Evolutionary conservation across 2,797 vertebrate species (phyloP).

Genomic region (Pempheris klunzingeri): DNA sequence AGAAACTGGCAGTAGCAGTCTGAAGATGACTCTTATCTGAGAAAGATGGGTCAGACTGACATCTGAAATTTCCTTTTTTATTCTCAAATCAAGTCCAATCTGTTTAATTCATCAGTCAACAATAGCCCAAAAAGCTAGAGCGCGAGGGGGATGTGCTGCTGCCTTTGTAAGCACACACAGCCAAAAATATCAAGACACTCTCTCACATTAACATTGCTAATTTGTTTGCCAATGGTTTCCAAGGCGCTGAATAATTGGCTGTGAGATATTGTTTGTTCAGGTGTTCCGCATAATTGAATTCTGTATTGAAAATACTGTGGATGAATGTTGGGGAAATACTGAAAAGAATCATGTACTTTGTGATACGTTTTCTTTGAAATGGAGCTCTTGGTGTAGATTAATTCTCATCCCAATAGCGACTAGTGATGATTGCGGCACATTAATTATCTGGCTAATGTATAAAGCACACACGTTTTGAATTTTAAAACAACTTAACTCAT

Average conservation of each 20-base stretch:
- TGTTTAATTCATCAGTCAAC: conserved; percentile 83
- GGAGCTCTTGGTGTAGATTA: conserved; percentile 72
- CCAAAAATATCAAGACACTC: conserved; percentile 85
- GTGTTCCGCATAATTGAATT: conserved; percentile 87
- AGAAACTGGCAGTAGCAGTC: conserved; percentile 26
- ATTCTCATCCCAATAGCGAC: conserved; percentile 71
- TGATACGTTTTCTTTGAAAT: conserved; percentile 78
- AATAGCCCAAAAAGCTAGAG: conserved; percentile 68
- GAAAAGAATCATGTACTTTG: conserved; percentile 73
- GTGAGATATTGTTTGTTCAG: conserved; percentile 88
- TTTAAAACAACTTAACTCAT: conserved; percentile 70
- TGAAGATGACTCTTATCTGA: conserved; percentile 53
- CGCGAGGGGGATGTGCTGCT: conserved; percentile 43
- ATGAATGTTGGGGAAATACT: conserved; percentile 78
- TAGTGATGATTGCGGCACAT: conserved; percentile 72
- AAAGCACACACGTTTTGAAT: conserved; percentile 72
- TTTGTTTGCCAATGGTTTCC: conserved; percentile 85
- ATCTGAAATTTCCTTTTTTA: conserved; percentile 70
- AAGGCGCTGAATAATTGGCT: conserved; percentile 83
- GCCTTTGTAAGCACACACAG: conserved; percentile 76
- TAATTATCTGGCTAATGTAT: conserved; percentile 76
- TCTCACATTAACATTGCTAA: conserved; percentile 86
- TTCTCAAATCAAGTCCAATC: conserved; percentile 77
- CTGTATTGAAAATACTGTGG: conserved; percentile 80
- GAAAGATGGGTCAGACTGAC: conserved; percentile 61